Conservation (phyloP, 1,140 invertebrate species). For the Pseudomyrmex pallidus region DNA sequence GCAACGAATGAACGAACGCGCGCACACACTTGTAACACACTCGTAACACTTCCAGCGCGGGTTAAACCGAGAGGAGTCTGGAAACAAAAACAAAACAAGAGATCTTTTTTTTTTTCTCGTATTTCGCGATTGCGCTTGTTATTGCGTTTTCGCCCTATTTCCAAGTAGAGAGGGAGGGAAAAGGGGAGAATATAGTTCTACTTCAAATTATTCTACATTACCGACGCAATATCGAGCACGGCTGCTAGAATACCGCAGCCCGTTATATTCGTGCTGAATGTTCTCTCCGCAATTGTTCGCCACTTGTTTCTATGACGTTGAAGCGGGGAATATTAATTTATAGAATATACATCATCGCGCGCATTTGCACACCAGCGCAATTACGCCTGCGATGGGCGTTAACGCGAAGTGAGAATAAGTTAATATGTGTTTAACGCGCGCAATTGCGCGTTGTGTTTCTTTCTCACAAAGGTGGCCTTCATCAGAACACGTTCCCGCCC, state of each 20-base stretch:
- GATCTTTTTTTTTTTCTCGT: slow-evolving; percentile 10
- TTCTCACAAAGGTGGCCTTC: slow-evolving; percentile 74
- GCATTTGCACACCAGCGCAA: not conserved
- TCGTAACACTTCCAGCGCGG: slow-evolving; percentile 12
- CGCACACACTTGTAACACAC: not conserved
- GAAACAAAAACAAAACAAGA: not conserved
- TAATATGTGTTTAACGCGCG: not conserved
- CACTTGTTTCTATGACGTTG: not conserved
- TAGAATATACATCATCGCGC: not conserved
- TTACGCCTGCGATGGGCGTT: too few relatives aligned
- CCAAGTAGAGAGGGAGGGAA: not conserved
- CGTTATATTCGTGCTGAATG: not conserved
- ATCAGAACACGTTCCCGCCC: slow-evolving; percentile 81
- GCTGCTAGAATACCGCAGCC: not conserved
- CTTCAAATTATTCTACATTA: slow-evolving; percentile 16
- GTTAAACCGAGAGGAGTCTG: not conserved
- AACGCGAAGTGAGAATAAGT: not conserved
- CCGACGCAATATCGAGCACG: not conserved
- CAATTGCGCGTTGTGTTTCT: slow-evolving; percentile 4
- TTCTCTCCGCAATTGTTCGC: not conserved
- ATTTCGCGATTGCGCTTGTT: slow-evolving; percentile 6
- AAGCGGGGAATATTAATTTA: not conserved
- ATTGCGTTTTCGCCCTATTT: not conserved
- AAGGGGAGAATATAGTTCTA: not conserved
- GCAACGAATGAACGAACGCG: not conserved